These are phyloP conservation scores for Clarias batrachus DNA, from an alignment of 2,113 vertebrate genomes.

Conservation along the genomic window DNA sequence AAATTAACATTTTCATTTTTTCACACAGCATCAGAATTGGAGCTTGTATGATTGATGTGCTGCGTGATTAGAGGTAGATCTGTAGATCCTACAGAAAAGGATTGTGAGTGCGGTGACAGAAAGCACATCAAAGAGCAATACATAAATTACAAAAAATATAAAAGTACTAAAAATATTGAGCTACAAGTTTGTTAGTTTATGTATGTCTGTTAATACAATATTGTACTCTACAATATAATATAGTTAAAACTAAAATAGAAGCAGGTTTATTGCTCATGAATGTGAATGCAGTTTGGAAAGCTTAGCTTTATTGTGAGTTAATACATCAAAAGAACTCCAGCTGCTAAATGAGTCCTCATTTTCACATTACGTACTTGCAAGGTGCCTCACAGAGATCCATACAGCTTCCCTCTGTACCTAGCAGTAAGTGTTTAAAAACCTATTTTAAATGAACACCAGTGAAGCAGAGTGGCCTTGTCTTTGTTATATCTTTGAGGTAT, in stretches of 20 bases:
- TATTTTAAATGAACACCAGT: neutral
- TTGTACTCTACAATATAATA: neutral
- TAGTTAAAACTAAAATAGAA: neutral
- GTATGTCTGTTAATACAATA: neutral
- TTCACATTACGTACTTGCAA: neutral
- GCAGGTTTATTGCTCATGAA: neutral
- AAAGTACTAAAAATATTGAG: neutral
- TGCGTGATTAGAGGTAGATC: neutral
- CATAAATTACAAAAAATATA: neutral
- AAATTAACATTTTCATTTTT: neutral
- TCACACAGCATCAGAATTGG: neutral
- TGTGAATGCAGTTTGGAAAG: neutral
- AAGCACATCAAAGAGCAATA: neutral
- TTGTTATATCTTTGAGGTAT: neutral
- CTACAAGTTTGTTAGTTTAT: neutral
- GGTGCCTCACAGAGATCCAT: too few species aligned
- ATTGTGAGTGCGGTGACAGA: neutral
- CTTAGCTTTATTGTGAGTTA: neutral
- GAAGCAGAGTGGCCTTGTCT: neutral
- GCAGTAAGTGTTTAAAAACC: neutral
- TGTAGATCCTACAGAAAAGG: neutral
- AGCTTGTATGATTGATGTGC: neutral
- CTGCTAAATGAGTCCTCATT: neutral
- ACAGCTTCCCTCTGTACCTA: neutral
- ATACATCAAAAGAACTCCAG: neutral